Base-by-base conservation (phyloP, 2,888 invertebrate genomes). In the Eueremaeus valkanovi region DNA sequence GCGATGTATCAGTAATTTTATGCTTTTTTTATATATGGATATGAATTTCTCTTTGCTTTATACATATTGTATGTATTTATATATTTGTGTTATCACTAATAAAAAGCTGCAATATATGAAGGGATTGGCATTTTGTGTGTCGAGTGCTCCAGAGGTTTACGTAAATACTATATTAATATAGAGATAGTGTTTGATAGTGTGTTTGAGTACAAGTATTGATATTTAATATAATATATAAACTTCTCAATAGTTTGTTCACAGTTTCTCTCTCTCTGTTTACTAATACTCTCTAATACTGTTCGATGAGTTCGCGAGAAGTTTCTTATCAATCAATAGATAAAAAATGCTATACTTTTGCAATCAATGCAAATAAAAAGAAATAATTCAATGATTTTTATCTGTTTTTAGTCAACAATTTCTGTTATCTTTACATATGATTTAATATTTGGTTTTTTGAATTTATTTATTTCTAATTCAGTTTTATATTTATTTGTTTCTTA, bases 141-240 rank as follows among this genome's bases (percentile, higher is more conserved):
- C 61, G 61, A 61, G 61, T 61, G 61, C 49, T 49, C 16, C 16
- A 9, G 6, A 49, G 21, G 49, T 18, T 49, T 49, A 18, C 49
- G 49, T 49, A 49, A 49, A 49, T 49, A 49, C 16, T 9, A 9
- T 9, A 49, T 5, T 11, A 49, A 61, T 29, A 61, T 2, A 2
- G 8, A 61, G 1, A 16, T 33, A 31, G 13, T 61, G 33, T 55
- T 55, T 55, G 24, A 55, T 55, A 55, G 21, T 18, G 61, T 31
- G 29, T 33, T 61, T 18, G 31, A 61, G 33, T 61, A 61, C 61
- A 61, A 61, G 61, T 61, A 61, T n/a, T n/a, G n/a, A n/a, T n/a
- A n/a, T 61, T 61, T 61, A 61, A 61, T 61, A 61, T 61, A 61
- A 61, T 61, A 61, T n/a, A n/a, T n/a, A n/a, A n/a, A n/a, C n/a